Evolutionary conservation across 2,888 invertebrate genomes (phyloP).

Genomic region (Drosophila emarginata): DNA sequence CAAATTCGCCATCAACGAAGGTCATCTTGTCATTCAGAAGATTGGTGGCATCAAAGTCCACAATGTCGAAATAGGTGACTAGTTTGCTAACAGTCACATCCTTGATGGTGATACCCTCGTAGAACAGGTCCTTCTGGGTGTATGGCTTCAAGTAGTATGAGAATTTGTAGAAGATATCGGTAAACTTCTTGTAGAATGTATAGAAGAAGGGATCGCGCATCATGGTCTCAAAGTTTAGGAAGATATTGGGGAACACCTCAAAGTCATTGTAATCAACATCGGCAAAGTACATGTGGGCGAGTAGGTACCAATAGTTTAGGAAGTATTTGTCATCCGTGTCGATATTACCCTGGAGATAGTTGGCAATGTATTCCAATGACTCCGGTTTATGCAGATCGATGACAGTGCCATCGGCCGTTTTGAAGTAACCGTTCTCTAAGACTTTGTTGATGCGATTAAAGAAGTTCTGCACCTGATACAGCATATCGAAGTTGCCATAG

Average conservation of each 20-base stretch:
- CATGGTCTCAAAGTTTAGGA: slow-evolving; percentile 86
- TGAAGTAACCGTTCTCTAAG: slow-evolving; percentile 83
- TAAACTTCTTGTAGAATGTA: slow-evolving; percentile 86
- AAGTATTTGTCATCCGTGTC: slow-evolving; percentile 74
- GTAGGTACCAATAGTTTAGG: slow-evolving; percentile 74
- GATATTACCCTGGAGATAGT: slow-evolving; percentile 85
- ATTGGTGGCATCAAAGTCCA: slow-evolving; percentile 86
- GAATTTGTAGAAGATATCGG: slow-evolving; percentile 85
- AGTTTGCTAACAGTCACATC: slow-evolving; percentile 86
- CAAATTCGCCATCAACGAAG: slow-evolving; percentile 80
- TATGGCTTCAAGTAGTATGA: slow-evolving; percentile 86
- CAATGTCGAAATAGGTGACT: slow-evolving; percentile 88
- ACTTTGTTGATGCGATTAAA: slow-evolving; percentile 83
- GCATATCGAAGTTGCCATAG: slow-evolving; percentile 72
- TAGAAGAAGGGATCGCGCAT: slow-evolving; percentile 90
- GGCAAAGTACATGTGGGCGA: slow-evolving; percentile 73
- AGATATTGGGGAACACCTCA: slow-evolving; percentile 83
- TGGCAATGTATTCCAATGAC: slow-evolving; percentile 86
- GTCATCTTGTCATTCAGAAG: slow-evolving; percentile 84
- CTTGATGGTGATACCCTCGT: slow-evolving; percentile 86
- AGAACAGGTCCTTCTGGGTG: slow-evolving; percentile 84
- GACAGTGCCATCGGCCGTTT: slow-evolving; percentile 83
- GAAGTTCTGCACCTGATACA: slow-evolving; percentile 69
- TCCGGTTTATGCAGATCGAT: slow-evolving; percentile 85
- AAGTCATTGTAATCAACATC: slow-evolving; percentile 63